Percentiles rank a stretch among this genome's conserved stretches.
These are phyloP conservation scores for Psittacula echo DNA, from an alignment of 2,797 vertebrate genomes.

Conservation along the genomic window DNA sequence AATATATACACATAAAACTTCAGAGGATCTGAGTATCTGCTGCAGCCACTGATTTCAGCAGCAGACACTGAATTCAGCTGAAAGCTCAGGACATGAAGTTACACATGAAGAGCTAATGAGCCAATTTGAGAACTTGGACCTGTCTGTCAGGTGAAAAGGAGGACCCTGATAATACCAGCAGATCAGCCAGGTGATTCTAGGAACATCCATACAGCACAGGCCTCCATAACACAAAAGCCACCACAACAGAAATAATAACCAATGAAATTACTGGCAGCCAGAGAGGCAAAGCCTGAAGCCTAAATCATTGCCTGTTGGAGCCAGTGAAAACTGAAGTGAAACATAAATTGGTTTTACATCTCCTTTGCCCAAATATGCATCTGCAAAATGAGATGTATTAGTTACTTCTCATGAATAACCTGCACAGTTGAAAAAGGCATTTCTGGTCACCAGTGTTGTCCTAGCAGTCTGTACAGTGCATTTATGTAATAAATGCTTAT, in stretches of 20 bases:
- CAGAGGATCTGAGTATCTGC: neutral
- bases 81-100: neutral
- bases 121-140: neutral
- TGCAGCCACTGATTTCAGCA: neutral
- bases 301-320: neutral
- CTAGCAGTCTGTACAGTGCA: conserved; percentile 45
- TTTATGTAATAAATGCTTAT: conserved; percentile 10
- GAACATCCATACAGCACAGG: neutral
- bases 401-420: neutral
- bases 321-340: neutral
- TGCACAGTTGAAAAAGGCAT: conserved; percentile 2
- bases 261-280: neutral
- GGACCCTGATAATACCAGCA: neutral
- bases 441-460: conserved; percentile 25
- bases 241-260: neutral
- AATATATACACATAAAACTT: neutral
- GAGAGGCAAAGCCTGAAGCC: neutral
- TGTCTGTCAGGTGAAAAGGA: neutral
- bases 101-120: neutral
- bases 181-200: neutral
- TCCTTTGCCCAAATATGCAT: neutral
- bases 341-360: neutral
- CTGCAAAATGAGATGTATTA: neutral
- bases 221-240: neutral
- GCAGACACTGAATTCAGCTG: neutral